Evolutionary conservation across 2,113 vertebrate species (phyloP).

Genomic region (Pelodiscus sinensis): DNA sequence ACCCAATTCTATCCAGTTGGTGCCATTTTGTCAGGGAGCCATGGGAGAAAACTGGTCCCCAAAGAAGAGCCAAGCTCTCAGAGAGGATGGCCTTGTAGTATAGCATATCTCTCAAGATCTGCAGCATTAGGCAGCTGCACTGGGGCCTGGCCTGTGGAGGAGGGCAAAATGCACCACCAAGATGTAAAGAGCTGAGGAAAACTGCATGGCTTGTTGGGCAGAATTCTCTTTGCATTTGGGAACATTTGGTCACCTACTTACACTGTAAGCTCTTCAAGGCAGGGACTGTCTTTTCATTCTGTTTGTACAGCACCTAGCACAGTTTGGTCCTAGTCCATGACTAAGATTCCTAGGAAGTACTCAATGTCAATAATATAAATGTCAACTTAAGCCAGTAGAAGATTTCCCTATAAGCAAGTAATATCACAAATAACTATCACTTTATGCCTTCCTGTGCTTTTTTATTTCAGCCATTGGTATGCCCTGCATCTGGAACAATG

Average conservation of each 20-base stretch:
- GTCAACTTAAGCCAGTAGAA: neutral
- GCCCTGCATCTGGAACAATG: neutral
- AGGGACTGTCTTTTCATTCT: neutral
- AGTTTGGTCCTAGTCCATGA: neutral
- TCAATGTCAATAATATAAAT: neutral
- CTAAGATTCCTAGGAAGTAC: rapidly evolving
- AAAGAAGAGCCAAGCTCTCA: neutral
- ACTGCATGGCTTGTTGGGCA: neutral
- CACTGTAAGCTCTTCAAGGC: neutral
- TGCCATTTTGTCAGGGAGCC: neutral
- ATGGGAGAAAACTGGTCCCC: neutral
- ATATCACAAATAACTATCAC: neutral
- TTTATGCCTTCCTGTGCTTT: neutral
- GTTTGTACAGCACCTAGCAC: neutral
- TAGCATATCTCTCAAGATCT: neutral
- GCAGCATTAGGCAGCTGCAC: neutral
- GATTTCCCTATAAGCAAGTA: neutral
- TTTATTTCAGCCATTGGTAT: neutral
- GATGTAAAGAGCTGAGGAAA: neutral
- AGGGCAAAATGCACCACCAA: too few relatives aligned
- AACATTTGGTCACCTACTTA: neutral
- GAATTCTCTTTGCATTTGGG: neutral
- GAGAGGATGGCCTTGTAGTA: rapidly evolving
- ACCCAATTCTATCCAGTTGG: neutral
- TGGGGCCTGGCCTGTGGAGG: neutral